Evolutionary conservation across 2,888 invertebrate species (phyloP).

Genomic region (Parelbella ahira): DNA sequence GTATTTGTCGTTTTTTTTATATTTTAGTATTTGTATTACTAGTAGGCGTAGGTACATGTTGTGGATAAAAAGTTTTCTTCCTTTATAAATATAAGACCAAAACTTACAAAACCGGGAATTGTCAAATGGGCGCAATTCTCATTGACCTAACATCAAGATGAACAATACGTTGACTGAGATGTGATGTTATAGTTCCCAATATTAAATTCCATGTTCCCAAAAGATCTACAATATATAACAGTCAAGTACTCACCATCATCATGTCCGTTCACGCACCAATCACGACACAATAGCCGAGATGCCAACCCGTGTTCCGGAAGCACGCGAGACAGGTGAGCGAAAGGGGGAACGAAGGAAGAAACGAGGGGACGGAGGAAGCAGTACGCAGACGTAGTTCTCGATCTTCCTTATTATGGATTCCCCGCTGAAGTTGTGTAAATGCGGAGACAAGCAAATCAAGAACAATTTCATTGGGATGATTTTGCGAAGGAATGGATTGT

Average conservation of each 20-base stretch:
- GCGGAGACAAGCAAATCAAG: slow-evolving; percentile 7
- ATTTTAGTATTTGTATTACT: no score
- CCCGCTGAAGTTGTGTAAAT: slow-evolving; percentile 10
- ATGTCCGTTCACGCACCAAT: slow-evolving; percentile 7
- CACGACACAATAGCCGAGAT: slow-evolving; percentile 9
- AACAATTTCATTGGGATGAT: slow-evolving; percentile 8
- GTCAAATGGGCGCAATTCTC: no score
- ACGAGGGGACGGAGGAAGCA: neutral
- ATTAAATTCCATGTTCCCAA: neutral
- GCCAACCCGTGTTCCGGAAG: slow-evolving; percentile 35
- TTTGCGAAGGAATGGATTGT: slow-evolving; percentile 8
- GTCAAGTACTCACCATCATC: no score
- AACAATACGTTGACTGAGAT: no score
- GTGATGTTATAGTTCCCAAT: no score
- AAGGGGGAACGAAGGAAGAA: slow-evolving; percentile 23
- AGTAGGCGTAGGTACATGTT: no score
- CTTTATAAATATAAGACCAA: no score
- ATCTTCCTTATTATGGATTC: slow-evolving; percentile 13
- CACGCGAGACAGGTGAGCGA: slow-evolving; percentile 42
- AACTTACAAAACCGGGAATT: no score
- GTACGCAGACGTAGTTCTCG: slow-evolving; percentile 9
- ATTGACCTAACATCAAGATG: no score
- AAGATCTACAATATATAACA: neutral
- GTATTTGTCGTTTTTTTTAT: no score
- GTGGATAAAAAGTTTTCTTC: no score